Evolutionary conservation across 2,888 invertebrate species (phyloP).

Genomic region (Leptogaster cylindrica): DNA sequence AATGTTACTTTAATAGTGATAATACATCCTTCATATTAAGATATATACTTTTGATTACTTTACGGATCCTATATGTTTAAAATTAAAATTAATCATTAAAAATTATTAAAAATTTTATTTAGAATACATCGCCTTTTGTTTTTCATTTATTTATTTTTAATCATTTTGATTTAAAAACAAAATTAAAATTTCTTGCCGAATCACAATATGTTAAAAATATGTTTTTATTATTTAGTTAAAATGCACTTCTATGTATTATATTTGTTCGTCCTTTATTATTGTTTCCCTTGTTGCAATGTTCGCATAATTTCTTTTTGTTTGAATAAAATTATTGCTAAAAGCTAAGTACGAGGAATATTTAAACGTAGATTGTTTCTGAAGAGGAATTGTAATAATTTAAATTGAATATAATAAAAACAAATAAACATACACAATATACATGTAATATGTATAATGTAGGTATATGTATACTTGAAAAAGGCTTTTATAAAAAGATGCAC

Average conservation of each 20-base stretch:
- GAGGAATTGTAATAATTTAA: too few species aligned
- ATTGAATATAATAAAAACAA: not conserved
- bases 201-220: constrained; percentile 28
- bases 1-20: constrained; percentile 32
- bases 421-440: not conserved
- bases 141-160: too few species aligned
- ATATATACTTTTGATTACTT: constrained; percentile 25
- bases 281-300: too few species aligned
- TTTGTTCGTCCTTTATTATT: too few species aligned
- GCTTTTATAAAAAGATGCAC: too few species aligned
- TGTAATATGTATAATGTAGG: too few species aligned
- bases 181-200: constrained; percentile 36
- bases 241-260: constrained; percentile 12
- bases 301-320: too few species aligned
- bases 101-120: constrained; percentile 39
- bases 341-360: too few species aligned
- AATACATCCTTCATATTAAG: constrained; percentile 14
- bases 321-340: constrained; percentile 13
- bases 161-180: constrained; percentile 28
- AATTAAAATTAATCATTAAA: constrained; percentile 36
- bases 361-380: too few species aligned
- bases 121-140: constrained; percentile 30
- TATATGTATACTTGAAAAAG: too few species aligned
- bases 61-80: constrained; percentile 7
- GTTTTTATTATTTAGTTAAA: constrained; percentile 20